Evolutionary conservation across 2,113 vertebrate genomes (phyloP).

Genomic region (Oreochromis niloticus): DNA sequence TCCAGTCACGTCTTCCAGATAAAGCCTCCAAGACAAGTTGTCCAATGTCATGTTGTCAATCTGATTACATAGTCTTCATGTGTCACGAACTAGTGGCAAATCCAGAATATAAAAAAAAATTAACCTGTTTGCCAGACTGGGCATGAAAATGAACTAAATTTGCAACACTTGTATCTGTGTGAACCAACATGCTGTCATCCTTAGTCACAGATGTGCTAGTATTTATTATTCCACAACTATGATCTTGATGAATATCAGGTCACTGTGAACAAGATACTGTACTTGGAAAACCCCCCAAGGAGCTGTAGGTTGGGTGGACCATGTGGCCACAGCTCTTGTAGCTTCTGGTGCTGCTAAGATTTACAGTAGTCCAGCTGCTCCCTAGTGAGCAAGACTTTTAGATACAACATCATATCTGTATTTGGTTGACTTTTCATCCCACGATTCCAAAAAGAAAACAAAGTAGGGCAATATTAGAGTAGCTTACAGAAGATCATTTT

Average conservation of each 20-base stretch:
- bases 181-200: not conserved
- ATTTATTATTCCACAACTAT: not conserved
- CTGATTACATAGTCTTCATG: slow-evolving; percentile 50
- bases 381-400: slow-evolving; percentile 2
- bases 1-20: slow-evolving; percentile 57
- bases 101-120: slow-evolving; percentile 15
- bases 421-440: not conserved
- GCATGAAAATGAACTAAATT: not conserved
- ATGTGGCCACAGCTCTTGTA: slow-evolving; percentile 34
- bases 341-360: slow-evolving; percentile 45
- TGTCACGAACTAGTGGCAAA: slow-evolving; percentile 37
- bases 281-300: slow-evolving; percentile 11
- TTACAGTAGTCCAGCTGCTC: slow-evolving; percentile 47
- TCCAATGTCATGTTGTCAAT: slow-evolving; percentile 71
- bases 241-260: not conserved
- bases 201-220: not conserved
- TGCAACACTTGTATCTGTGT: not conserved
- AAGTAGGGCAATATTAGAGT: not conserved
- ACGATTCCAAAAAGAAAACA: not conserved
- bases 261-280: slow-evolving; percentile 20
- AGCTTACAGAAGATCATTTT: not conserved
- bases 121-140: not conserved
- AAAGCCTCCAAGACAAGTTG: slow-evolving; percentile 60
- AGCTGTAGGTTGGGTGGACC: not conserved
- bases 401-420: not conserved